Base-by-base conservation (phyloP, 1,140 invertebrate species). In the Saccostrea echinata region DNA sequence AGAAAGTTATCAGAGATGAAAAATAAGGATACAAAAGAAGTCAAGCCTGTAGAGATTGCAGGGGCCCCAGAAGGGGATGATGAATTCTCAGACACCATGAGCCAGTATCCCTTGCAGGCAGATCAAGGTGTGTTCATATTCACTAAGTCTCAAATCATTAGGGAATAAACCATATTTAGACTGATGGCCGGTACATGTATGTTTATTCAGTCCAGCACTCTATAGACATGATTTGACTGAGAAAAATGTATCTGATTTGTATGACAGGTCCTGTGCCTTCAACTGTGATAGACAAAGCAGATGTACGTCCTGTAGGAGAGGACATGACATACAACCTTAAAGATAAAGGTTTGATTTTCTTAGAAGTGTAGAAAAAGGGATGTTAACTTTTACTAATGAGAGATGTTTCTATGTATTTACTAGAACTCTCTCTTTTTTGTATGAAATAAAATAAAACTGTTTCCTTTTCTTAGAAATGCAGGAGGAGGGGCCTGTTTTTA, bases 51-150 rank as follows among this genome's bases (percentile, higher is more conserved):
- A 4, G 68, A 76, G 27, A 76, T 16, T 24, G 24, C 27, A 12
- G 27, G 68, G 0, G 24, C 68, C 9, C 68, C 24, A 13, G 68
- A 76, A 16, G 27, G 9, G 12, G 68, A 76, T 30, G 53, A 86
- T 55, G 85, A 86, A 82, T 81, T 86, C 30, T 81, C 83, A 13
- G 91, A 93, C 35, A 89, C 94, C 8, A 89, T 94, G 88, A 93
- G 92, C 80, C 93, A 94, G 87, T 94, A 94, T 84, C 76, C 93
- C n/a, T 68, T 90, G 51, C 89, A 88, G 24, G 71, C 85, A n/a
- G 57, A 84, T 53, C 80, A 61, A 84, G 84, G 83, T 84, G 4
- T 16, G 12, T 57, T 57, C 16, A 4, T 57, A 57, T 57, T 61
- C n/a, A 21, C 18, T 61, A 21, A 61, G 1, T 43, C 43, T 43